These are phyloP conservation scores for Alentia gelatinosa DNA, from an alignment of 2,888 invertebrate species.

Conservation along the genomic window DNA sequence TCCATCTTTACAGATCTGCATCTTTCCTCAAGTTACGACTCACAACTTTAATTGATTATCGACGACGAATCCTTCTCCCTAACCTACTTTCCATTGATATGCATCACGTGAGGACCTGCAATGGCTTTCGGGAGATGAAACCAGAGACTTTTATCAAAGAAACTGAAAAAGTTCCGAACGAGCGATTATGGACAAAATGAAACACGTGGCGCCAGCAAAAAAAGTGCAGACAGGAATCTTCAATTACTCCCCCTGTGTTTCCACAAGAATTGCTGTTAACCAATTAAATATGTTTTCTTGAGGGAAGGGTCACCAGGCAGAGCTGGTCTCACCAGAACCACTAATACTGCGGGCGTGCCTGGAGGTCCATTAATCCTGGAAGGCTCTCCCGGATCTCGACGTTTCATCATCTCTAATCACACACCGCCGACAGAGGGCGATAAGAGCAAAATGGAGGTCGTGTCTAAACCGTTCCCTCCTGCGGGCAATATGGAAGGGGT, in stretches of 20 bases:
- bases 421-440: not conserved
- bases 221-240: not conserved
- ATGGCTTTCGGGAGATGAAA: not conserved
- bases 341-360: not conserved
- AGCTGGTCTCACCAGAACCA: not conserved
- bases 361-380: not conserved
- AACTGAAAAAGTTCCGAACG: not conserved
- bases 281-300: slow-evolving; percentile 16
- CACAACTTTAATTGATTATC: not conserved
- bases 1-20: not conserved
- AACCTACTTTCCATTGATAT: not conserved
- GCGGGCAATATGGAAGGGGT: not conserved
- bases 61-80: not conserved
- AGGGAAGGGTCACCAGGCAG: not conserved
- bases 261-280: slow-evolving; percentile 22
- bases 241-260: not conserved
- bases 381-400: not conserved
- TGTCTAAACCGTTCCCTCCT: not conserved
- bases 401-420: slow-evolving; percentile 22
- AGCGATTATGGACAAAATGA: slow-evolving; percentile 10
- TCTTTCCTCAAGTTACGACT: not conserved
- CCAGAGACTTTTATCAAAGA: not conserved
- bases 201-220: not conserved
- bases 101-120: not conserved
- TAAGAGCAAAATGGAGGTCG: not conserved